Percentiles rank a stretch among this genome's conserved stretches.
These are phyloP conservation scores for Ryuthela nishihirai DNA, from an alignment of 2,888 invertebrate species.

Conservation along the genomic window DNA sequence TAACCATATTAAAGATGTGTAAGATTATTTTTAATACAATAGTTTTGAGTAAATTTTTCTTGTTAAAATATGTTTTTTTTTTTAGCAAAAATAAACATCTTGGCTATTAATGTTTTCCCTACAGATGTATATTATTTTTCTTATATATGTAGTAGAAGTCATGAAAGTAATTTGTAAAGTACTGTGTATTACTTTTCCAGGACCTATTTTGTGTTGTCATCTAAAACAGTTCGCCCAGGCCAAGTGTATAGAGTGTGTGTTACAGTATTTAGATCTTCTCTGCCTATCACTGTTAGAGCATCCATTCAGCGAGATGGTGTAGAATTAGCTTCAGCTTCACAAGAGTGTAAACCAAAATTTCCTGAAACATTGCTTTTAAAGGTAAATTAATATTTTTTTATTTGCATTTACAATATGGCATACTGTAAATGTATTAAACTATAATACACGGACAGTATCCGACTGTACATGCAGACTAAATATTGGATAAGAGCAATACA, in stretches of 20 bases:
- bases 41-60: too few relatives aligned
- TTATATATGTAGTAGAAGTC: too few relatives aligned
- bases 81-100: too few relatives aligned
- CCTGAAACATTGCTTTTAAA: conserved; percentile 33
- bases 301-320: conserved; percentile 87
- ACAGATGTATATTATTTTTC: too few relatives aligned
- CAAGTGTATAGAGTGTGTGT: conserved; percentile 86
- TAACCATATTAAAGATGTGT: too few relatives aligned
- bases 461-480: too few relatives aligned
- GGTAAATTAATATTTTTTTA: conserved; percentile 4
- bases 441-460: background rate
- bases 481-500: too few relatives aligned
- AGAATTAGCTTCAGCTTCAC: conserved; percentile 74
- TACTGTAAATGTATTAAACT: background rate
- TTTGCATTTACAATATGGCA: background rate
- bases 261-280: conserved; percentile 71
- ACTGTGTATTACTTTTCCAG: too few relatives aligned
- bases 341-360: conserved; percentile 77
- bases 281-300: conserved; percentile 78
- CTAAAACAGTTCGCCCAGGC: conserved; percentile 83
- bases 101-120: too few relatives aligned
- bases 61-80: too few relatives aligned
- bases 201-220: conserved; percentile 85
- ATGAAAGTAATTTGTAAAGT: too few relatives aligned
- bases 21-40: too few relatives aligned